Base-by-base conservation (phyloP, 2,113 vertebrate species). In the Nettapus auritus region DNA sequence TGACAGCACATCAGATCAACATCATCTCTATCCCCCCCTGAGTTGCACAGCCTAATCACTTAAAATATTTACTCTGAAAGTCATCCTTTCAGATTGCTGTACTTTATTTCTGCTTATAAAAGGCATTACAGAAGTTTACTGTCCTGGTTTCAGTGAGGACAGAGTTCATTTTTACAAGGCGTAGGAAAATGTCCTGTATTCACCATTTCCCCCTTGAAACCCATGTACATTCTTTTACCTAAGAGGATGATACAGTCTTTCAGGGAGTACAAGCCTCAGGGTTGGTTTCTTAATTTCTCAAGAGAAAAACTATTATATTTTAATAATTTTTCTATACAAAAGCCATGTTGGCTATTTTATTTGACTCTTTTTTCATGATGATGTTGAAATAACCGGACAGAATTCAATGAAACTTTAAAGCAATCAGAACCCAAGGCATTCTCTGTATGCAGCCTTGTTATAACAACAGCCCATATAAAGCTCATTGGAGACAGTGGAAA, bases 41-140 rank as follows among this genome's bases (percentile, higher is more conserved):
- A 76, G 80, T 10, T 82, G 42, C 80, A 68, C 2, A 77, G 33
- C 6, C 44, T 74, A 70, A 74, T 44, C 52, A 77, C 31, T 71
- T 63, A 33, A 40, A 62, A 46, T 42, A 69, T 36, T 56, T 70
- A 29, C n/a, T 71, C 44, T 88, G 36, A 42, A 70, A 42, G 33
- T 59, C 83, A 34, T 81, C 70, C 28, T 94, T 90, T 95, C 79
- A 63, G 59, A 90, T 38, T 80, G 44, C 28, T 76, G 48, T 23
- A 19, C 18, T 91, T 97, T n/a, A 67, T 86, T 95, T 95, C 44
- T 89, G 22, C 50, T 76, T 94, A 73, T 63, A 82, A 89, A 88
- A 75, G 29, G 25, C 8, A 17, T 76, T 38, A 50, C 42, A 42
- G 26, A 92, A 28, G 68, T 88, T 86, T 68, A 76, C 13, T 40